A percentile compares a stretch with the other conserved stretches of the same genome.
Evolutionary conservation across 2,113 vertebrate species (phyloP).

Genomic region (Albula glossodonta): DNA sequence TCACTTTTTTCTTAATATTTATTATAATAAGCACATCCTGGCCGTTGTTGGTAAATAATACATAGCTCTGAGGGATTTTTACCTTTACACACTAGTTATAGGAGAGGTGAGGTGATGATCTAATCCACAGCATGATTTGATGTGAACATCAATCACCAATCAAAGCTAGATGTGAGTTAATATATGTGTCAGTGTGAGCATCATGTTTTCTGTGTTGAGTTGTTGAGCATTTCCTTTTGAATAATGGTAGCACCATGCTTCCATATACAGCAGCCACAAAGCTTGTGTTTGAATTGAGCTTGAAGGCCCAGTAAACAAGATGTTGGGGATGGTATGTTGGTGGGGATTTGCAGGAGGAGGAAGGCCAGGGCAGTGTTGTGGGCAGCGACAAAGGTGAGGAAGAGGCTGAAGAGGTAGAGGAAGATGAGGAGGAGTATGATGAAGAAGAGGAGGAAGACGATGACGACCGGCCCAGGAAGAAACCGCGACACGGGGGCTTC

Average conservation of each 20-base stretch:
- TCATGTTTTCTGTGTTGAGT: too few species aligned
- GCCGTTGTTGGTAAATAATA: too few species aligned
- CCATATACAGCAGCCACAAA: neutral
- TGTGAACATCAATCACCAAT: neutral
- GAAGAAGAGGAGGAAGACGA: slow-evolving; percentile 92
- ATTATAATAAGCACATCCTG: too few species aligned
- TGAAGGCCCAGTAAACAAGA: neutral
- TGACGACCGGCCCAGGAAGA: slow-evolving; percentile 86
- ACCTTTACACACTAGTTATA: too few species aligned
- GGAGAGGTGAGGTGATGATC: neutral
- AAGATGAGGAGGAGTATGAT: slow-evolving; percentile 76
- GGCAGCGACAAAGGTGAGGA: slow-evolving; percentile 91
- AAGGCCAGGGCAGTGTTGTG: slow-evolving; percentile 69
- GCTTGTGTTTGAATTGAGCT: neutral
- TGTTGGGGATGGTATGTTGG: neutral
- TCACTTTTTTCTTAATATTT: too few species aligned
- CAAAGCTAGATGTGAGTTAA: neutral
- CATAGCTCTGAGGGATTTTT: too few species aligned
- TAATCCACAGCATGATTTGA: neutral
- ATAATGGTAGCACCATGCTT: neutral
- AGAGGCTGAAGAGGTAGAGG: slow-evolving; percentile 81
- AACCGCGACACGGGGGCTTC: slow-evolving; percentile 83
- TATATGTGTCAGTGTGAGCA: too few species aligned
- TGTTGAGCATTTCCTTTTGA: too few species aligned
- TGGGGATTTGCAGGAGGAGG: slow-evolving; percentile 63